Base-by-base conservation (phyloP, 2,888 invertebrate species). In the Chloromyia formosa region DNA sequence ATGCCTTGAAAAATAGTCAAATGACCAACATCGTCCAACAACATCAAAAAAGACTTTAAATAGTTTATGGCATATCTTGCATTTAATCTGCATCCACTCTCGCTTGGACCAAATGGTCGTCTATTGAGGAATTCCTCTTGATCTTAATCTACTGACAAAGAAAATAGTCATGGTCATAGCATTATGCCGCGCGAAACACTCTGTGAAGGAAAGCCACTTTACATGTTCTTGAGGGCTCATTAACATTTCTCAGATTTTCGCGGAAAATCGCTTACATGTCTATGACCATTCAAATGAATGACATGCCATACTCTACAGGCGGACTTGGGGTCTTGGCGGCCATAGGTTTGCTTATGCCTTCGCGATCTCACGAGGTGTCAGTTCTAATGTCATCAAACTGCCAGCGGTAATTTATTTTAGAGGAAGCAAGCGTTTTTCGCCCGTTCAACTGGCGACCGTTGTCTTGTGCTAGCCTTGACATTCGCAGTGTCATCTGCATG, bases 181-280 rank as follows among this genome's bases (percentile, higher is more conserved):
- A 20, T 56, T 18, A 35, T 56, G 20, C 62, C 62, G 27, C 27
- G 27, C 27, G 27, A 35, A 35, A 35, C 27, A 16, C 40, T 64
- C 14, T 23, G 60, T 60, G 60, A 60, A 9, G n/a, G 60, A 64
- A 64, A 18, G 40, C 16, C 42, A 64, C 40, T 42, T 64, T 64
- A 40, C 42, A 20, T 64, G 62, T 64, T 40, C 42, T 16, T 42
- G 18, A 64, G 40, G 40, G 35, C 73, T 73, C 73, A 75, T 73
- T 73, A 75, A 75, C 75, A 75, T 75, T 75, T 75, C 61, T 61
- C 73, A 54, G 62, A 73, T 75, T 75, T 75, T 75, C 73, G 12
- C 71, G 49, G 42, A 75, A 75, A 75, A 53, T 45, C 56, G 16
- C 42, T 18, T 16, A 18, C 35, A 40, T 35, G 42, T 35, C 40